These are phyloP conservation scores for Onthophagus sagittarius DNA, from an alignment of 2,888 invertebrate species.

Conservation along the genomic window DNA sequence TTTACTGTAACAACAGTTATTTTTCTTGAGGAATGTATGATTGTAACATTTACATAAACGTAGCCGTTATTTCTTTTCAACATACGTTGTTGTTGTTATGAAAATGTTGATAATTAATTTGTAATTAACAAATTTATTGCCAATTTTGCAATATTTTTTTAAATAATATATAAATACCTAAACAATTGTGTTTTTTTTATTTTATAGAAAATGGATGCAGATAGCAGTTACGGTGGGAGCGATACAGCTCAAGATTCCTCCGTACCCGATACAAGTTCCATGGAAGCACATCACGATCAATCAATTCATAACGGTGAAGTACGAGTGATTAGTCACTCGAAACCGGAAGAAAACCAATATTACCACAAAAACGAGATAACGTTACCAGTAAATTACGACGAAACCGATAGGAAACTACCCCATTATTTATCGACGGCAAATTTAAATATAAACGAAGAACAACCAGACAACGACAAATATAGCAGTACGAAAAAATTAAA, in stretches of 20 bases:
- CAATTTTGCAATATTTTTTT: background rate
- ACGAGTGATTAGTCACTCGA: constrained; percentile 19
- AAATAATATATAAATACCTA: no score
- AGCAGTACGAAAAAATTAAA: constrained; percentile 46
- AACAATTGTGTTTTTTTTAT: background rate
- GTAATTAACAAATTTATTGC: background rate
- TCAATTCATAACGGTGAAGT: constrained; percentile 21
- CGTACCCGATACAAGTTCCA: constrained; percentile 36
- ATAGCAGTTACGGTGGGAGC: constrained; percentile 49
- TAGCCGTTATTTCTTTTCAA: no score
- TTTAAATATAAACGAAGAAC: constrained; percentile 44
- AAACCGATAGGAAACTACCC: constrained; percentile 40
- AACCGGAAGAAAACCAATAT: constrained; percentile 33
- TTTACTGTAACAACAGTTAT: background rate
- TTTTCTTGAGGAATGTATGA: no score
- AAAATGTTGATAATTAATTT: background rate
- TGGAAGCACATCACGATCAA: constrained; percentile 31
- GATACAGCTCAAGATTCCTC: constrained; percentile 46
- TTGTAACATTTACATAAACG: no score
- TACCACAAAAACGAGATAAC: constrained; percentile 49
- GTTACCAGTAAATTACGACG: constrained; percentile 45
- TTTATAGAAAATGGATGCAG: constrained; percentile 43
- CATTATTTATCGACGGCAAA: constrained; percentile 46
- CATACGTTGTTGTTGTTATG: background rate
- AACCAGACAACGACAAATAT: constrained; percentile 44